phyloP scores from a whole-genome alignment of 2,888 invertebrate species.

The Drosophila trichaetosa region DNA sequence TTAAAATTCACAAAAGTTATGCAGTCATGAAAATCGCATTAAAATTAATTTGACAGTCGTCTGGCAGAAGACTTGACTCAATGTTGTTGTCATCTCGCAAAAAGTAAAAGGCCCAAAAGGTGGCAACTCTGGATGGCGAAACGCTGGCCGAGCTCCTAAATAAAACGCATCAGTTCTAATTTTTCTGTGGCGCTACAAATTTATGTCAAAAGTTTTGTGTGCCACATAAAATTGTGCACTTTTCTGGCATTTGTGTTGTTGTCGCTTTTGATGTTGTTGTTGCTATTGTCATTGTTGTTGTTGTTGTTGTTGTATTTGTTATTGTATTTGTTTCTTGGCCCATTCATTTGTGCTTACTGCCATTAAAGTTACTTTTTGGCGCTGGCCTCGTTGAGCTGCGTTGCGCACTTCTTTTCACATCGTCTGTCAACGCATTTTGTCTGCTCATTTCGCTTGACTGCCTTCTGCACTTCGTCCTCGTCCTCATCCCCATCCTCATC shows the following conservation, averaged over 20 bases:
- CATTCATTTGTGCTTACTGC: constrained; percentile 54
- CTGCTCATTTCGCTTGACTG: constrained; percentile 77
- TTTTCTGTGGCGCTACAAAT: constrained; percentile 59
- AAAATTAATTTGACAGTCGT: constrained; percentile 78
- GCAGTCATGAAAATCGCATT: constrained; percentile 79
- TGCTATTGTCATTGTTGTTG: constrained; percentile 3
- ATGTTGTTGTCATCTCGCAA: constrained; percentile 15
- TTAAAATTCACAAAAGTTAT: constrained; percentile 76
- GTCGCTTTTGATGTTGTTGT: constrained; percentile 3
- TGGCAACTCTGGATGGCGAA: constrained; percentile 54
- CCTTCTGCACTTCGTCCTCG: constrained; percentile 29
- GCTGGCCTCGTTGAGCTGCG: constrained; percentile 49
- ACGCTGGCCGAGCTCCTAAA: constrained; percentile 5
- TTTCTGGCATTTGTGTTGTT: constrained; percentile 34
- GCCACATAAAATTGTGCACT: constrained; percentile 56
- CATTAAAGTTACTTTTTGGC: constrained; percentile 64
- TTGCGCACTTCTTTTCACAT: constrained; percentile 47
- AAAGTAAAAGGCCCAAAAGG: constrained; percentile 50
- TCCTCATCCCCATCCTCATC: neutral
- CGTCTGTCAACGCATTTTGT: constrained; percentile 76
- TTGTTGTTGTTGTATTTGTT: constrained; percentile 17
- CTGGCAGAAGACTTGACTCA: constrained; percentile 52
- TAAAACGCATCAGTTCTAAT: constrained; percentile 71
- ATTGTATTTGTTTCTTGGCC: constrained; percentile 23
- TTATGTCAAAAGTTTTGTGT: constrained; percentile 78